Conservation (phyloP, 2,888 invertebrate species). For the Drosophila peninsularis region DNA sequence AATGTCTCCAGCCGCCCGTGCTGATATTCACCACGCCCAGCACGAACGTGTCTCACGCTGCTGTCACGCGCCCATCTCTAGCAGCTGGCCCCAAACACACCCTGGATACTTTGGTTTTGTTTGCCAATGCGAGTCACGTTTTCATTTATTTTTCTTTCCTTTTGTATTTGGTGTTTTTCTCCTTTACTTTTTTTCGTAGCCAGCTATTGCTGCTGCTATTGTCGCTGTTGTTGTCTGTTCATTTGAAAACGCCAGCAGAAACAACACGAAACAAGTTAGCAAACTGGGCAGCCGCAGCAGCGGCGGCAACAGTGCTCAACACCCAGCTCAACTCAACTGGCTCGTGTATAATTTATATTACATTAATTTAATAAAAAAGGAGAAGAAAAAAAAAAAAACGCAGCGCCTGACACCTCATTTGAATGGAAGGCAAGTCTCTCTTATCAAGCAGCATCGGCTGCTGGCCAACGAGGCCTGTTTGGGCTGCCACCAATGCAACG, state of each 20-base stretch:
- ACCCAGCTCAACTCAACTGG: slow-evolving; percentile 20
- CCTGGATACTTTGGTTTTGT: slow-evolving; percentile 66
- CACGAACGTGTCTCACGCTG: slow-evolving; percentile 26
- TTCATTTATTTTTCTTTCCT: slow-evolving; percentile 57
- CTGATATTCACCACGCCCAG: not conserved
- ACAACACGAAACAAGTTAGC: slow-evolving; percentile 57
- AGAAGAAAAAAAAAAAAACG: slow-evolving; percentile 4
- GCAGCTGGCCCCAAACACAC: slow-evolving; percentile 52
- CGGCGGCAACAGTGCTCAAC: not conserved
- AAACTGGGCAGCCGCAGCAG: slow-evolving; percentile 25
- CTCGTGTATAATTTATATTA: slow-evolving; percentile 56
- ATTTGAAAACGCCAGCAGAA: slow-evolving; percentile 47
- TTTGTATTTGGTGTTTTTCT: slow-evolving; percentile 29
- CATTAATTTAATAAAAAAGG: slow-evolving; percentile 41
- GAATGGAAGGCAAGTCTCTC: slow-evolving; percentile 52
- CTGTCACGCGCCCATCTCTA: slow-evolving; percentile 52
- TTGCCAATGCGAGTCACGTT: slow-evolving; percentile 82
- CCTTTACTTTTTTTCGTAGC: slow-evolving; percentile 14
- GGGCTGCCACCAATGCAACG: slow-evolving; percentile 11
- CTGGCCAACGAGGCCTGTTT: slow-evolving; percentile 6
- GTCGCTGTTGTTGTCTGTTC: slow-evolving; percentile 12
- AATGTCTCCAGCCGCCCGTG: too few relatives aligned
- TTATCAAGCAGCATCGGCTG: slow-evolving; percentile 51
- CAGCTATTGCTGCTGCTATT: not conserved
- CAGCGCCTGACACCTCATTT: slow-evolving; percentile 69